phyloP scores from a whole-genome alignment of 1,140 invertebrate species.

The Planococcus citri region DNA sequence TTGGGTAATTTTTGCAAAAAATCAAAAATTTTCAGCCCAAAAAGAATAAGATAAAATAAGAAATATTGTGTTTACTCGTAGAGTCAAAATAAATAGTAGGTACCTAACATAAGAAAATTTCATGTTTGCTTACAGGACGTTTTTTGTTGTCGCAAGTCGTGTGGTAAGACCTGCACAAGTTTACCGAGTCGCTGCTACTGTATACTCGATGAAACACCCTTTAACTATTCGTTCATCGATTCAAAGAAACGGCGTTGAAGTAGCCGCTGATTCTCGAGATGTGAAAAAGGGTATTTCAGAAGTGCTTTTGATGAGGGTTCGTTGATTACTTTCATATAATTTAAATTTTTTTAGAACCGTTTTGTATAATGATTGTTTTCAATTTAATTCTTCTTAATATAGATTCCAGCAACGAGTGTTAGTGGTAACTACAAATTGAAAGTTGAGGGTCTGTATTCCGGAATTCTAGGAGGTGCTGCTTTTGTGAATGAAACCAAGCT shows the following conservation, averaged over 20 bases:
- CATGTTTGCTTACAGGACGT: slow-evolving; percentile 45
- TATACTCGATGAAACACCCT: slow-evolving; percentile 55
- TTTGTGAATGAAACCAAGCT: slow-evolving; percentile 72
- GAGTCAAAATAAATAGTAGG: too few species aligned
- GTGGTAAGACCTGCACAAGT: slow-evolving; percentile 76
- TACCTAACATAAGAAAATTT: too few species aligned
- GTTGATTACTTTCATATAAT: slow-evolving; percentile 28
- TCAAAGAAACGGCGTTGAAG: slow-evolving; percentile 72
- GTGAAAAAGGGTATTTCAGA: slow-evolving; percentile 64
- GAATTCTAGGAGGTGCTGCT: slow-evolving; percentile 65
- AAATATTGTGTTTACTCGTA: too few species aligned
- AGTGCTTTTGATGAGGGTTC: slow-evolving; percentile 53
- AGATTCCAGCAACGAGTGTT: slow-evolving; percentile 70
- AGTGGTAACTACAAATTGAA: slow-evolving; percentile 69
- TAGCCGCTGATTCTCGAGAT: slow-evolving; percentile 58
- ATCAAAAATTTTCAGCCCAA: too few species aligned
- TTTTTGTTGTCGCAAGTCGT: slow-evolving; percentile 73
- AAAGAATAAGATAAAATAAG: too few species aligned
- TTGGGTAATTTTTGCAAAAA: too few species aligned
- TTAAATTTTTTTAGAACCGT: neutral
- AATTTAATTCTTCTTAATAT: too few species aligned
- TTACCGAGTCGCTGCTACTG: slow-evolving; percentile 66
- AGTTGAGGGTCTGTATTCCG: slow-evolving; percentile 77
- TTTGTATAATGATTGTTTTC: slow-evolving; percentile 12
- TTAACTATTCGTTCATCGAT: slow-evolving; percentile 71